Base-by-base conservation (phyloP, 2,797 vertebrate genomes). In the Alca torda region DNA sequence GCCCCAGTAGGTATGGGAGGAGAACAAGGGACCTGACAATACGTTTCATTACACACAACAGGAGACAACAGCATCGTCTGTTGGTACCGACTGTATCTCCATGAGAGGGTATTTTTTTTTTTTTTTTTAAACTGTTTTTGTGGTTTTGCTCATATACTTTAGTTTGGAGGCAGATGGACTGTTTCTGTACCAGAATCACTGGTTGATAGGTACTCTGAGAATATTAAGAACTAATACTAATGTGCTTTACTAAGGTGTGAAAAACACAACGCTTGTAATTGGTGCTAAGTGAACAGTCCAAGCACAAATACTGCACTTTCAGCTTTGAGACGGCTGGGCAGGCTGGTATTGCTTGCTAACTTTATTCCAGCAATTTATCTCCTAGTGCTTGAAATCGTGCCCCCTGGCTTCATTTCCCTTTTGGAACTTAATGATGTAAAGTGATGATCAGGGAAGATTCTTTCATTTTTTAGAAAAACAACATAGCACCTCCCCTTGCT, bases 1-100 rank as follows among this genome's bases (percentile, higher is more conserved):
- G 37, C 21, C 15, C 39, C 45, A 45, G 2, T 1, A 68, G 16
- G 50, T 26, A 8, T 0, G 1, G 33, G 46, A 73, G 43, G 19
- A 63, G 19, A 64, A 73, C 2, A 41, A 83, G 11, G 19, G 11
- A 57, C 17, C 68, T 50, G 56, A n/a, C 20, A 11, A 6, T 3
- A 13, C 10, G 6, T 74, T 87, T 75, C 57, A 30, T 19, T 18
- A 73, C 59, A 59, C 11, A 37, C 26, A 81, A n/a, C 31, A 68
- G 2, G 4, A 73, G 37, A 54, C 56, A 77, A 39, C 8, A 76
- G 35, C 72, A 30, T 2, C 30, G 31, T 15, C 11, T 64, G 20
- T 23, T 35, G 11, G 21, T 31, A 51, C 10, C 37, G 16, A 60
- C 11, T 35, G 17, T 43, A 35, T 1, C 65, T 18, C 31, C 6